phyloP scores from a whole-genome alignment of 2,113 vertebrate genomes.

The Oreochromis aureus region DNA sequence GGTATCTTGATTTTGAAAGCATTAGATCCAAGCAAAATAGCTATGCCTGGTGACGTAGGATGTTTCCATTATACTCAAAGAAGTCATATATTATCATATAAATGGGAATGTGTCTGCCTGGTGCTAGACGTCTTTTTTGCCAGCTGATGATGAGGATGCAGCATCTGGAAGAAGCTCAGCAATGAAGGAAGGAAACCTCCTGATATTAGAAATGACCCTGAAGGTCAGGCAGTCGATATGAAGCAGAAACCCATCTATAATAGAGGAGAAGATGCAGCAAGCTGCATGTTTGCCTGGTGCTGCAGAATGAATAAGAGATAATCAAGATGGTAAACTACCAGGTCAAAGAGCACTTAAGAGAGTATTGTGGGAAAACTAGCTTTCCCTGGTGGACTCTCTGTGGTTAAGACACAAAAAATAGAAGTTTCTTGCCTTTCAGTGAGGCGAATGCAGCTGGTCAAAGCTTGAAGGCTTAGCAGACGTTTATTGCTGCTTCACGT shows the following conservation, averaged over 20 bases:
- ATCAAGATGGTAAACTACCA: not conserved
- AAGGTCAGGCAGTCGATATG: not conserved
- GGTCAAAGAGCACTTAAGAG: not conserved
- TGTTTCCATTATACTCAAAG: not conserved
- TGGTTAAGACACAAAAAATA: not conserved
- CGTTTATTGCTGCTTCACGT: not conserved
- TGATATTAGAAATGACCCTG: not conserved
- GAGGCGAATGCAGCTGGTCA: not conserved
- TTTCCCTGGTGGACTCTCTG: not conserved
- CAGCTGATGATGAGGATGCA: not conserved
- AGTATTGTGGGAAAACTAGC: not conserved
- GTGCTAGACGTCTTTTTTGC: not conserved
- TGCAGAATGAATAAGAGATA: not conserved
- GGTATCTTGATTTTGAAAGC: not conserved
- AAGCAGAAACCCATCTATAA: not conserved
- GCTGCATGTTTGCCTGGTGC: not conserved
- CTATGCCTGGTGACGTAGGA: not conserved
- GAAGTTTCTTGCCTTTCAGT: not conserved
- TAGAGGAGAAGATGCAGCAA: not conserved
- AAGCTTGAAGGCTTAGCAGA: not conserved
- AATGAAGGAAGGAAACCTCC: not conserved
- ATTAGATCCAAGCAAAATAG: not conserved
- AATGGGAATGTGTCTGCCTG: not conserved
- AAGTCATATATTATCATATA: not conserved
- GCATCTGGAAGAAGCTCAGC: not conserved